phyloP scores from a whole-genome alignment of 2,888 invertebrate genomes.

The Noctua fimbriata region DNA sequence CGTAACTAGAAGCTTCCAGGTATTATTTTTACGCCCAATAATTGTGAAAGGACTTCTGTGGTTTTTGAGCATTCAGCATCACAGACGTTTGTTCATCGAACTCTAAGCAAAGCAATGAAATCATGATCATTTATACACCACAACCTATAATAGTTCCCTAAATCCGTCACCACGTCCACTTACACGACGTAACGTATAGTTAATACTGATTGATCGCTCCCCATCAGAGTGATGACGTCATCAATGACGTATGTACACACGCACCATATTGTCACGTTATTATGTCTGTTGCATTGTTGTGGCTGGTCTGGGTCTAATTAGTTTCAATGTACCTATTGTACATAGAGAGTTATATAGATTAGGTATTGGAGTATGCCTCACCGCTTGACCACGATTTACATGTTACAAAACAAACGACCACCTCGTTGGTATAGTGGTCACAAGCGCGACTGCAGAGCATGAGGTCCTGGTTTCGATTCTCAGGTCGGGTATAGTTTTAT shows the following conservation, averaged over 20 bases:
- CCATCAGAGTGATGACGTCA: slow-evolving; percentile 59
- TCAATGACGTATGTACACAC: slow-evolving; percentile 50
- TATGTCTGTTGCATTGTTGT: slow-evolving; percentile 56
- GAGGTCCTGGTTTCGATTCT: too few species aligned
- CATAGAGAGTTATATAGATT: not conserved
- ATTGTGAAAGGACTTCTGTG: too few species aligned
- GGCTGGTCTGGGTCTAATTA: slow-evolving; percentile 56
- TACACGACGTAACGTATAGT: slow-evolving; percentile 47
- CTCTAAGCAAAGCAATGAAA: not conserved
- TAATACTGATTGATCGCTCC: slow-evolving; percentile 63
- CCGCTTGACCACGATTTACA: not conserved
- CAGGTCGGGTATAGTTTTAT: too few species aligned
- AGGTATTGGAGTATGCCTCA: not conserved
- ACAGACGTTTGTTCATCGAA: not conserved
- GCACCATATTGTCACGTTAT: slow-evolving; percentile 51
- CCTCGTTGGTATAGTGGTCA: too few species aligned
- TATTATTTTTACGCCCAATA: too few species aligned
- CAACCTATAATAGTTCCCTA: slow-evolving; percentile 19
- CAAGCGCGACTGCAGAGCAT: too few species aligned
- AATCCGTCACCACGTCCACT: slow-evolving; percentile 47
- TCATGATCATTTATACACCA: not conserved
- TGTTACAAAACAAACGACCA: not conserved
- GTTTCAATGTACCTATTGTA: slow-evolving; percentile 39
- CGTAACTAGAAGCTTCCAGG: too few species aligned
- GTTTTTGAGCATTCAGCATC: too few species aligned